Conservation (phyloP, 2,113 vertebrate species). For the Lamprotornis superbus region DNA sequence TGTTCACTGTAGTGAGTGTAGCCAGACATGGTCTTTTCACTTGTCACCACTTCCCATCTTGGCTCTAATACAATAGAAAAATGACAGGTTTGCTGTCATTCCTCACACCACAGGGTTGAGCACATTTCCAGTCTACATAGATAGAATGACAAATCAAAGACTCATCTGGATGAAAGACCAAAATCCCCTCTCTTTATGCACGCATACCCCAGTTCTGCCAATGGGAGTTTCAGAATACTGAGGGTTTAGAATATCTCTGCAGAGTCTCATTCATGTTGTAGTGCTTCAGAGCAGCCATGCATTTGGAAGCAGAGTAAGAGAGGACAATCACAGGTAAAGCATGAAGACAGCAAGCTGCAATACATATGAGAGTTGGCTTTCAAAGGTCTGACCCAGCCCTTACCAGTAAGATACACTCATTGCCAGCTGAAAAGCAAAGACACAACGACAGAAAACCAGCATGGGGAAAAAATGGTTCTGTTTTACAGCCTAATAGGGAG, state of each 20-base stretch:
- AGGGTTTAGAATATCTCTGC: not conserved
- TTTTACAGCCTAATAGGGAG: slow-evolving; percentile 33
- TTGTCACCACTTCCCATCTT: not conserved
- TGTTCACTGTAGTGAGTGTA: not conserved
- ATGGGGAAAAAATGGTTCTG: not conserved
- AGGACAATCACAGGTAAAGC: not conserved
- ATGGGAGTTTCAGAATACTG: not conserved
- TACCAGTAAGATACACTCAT: not conserved
- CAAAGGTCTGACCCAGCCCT: not conserved
- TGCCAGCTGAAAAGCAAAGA: not conserved
- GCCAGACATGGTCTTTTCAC: not conserved
- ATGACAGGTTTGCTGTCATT: not conserved
- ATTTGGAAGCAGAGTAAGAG: not conserved
- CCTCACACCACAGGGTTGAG: not conserved
- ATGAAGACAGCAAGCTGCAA: not conserved
- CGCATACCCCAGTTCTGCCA: not conserved
- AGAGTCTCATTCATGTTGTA: not conserved
- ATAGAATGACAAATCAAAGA: not conserved
- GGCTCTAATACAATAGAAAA: not conserved
- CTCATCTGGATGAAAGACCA: not conserved
- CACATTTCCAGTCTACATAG: not conserved
- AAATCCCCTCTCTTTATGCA: not conserved
- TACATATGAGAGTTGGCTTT: not conserved
- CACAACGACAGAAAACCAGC: not conserved
- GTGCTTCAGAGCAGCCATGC: not conserved